phyloP scores from a whole-genome alignment of 30 jellyfish, hydroid and myxozoan species.

The Aurelia sp. region DNA sequence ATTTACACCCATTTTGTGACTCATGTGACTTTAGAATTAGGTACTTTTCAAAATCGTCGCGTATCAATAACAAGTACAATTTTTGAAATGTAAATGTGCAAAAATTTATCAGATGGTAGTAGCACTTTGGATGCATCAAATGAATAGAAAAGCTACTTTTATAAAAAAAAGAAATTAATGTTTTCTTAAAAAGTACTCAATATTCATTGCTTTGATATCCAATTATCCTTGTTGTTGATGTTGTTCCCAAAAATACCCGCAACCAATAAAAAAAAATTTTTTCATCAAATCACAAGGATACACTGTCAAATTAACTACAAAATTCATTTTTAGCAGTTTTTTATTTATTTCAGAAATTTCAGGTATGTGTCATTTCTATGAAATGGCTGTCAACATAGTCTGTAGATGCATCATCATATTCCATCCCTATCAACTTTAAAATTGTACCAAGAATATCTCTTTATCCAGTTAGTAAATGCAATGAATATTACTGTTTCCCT shows the following conservation, averaged over 20 bases:
- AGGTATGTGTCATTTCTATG: constrained; percentile 24
- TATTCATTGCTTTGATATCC: not conserved
- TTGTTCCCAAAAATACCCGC: not conserved
- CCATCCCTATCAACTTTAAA: no score
- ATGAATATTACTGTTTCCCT: no score
- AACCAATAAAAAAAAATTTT: no score
- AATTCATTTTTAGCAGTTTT: not conserved
- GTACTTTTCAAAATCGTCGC: not conserved
- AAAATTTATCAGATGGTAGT: not conserved
- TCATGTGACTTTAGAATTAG: constrained; percentile 7
- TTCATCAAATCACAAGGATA: not conserved
- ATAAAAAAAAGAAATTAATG: not conserved
- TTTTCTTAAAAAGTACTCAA: not conserved
- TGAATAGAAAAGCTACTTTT: not conserved
- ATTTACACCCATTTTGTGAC: constrained; percentile 1
- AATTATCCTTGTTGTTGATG: constrained; percentile 1
- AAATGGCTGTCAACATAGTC: constrained; percentile 2
- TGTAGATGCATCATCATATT: no score
- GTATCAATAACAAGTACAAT: not conserved
- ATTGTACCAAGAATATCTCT: no score
- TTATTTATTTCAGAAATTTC: not conserved
- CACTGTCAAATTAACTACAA: not conserved
- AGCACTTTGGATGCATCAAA: not conserved
- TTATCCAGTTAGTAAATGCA: no score
- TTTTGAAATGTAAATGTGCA: not conserved